phyloP scores from a whole-genome alignment of 2,888 invertebrate genomes.

The Mythimna vitellina region DNA sequence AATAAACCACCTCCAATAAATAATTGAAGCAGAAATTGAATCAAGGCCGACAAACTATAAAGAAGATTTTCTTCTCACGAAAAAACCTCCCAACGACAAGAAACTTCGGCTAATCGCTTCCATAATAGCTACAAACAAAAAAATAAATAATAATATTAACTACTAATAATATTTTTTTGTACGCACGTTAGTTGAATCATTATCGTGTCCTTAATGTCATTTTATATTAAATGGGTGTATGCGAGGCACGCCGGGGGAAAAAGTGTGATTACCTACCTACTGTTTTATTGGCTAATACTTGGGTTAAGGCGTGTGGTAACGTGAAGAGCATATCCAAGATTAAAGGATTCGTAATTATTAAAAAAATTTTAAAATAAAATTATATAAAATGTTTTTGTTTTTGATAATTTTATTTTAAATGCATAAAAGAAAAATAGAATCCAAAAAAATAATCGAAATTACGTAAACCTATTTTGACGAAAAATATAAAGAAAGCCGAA shows the following conservation, averaged over 20 bases:
- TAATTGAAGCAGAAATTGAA: not conserved
- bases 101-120: conserved; percentile 44
- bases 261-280: conserved; percentile 53
- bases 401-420: no score
- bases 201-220: conserved; percentile 64
- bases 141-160: conserved; percentile 61
- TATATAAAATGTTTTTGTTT: no score
- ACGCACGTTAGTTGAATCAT: conserved; percentile 61
- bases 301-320: not conserved
- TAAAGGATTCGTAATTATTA: no score
- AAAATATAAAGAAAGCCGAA: no score
- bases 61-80: conserved; percentile 20
- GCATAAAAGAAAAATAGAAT: no score
- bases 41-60: conserved; percentile 11
- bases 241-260: conserved; percentile 46
- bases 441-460: no score
- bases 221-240: conserved; percentile 52
- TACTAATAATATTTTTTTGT: conserved; percentile 62
- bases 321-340: not conserved
- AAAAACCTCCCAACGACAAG: conserved; percentile 33
- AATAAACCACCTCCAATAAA: not conserved
- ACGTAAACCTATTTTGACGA: no score
- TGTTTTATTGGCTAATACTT: conserved; percentile 61
- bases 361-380: no score
- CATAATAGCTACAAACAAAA: conserved; percentile 49